Conservation (phyloP, 2,113 vertebrate species). For the Rhinoptilus africanus region DNA sequence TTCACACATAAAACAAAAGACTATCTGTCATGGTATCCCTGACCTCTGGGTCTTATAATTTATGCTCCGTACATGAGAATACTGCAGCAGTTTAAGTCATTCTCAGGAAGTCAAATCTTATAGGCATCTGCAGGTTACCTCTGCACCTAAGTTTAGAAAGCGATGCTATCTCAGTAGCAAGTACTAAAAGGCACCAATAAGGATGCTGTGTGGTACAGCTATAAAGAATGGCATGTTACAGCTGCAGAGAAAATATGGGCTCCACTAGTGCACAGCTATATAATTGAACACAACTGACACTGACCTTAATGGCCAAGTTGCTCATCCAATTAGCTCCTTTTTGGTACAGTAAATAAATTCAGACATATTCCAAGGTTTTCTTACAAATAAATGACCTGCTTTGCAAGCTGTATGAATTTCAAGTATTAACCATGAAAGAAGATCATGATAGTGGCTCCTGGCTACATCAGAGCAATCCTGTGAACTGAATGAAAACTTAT, state of each 20-base stretch:
- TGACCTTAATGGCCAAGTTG: not conserved
- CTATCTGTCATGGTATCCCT: not conserved
- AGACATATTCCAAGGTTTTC: not conserved
- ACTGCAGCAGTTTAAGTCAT: not conserved
- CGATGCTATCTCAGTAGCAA: not conserved
- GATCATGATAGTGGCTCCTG: not conserved
- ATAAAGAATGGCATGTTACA: not conserved
- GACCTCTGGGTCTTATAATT: not conserved
- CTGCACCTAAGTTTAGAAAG: not conserved
- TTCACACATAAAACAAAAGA: not conserved
- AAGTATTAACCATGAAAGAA: not conserved
- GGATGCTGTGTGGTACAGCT: not conserved
- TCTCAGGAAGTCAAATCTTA: not conserved
- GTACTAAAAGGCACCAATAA: not conserved
- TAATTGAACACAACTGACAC: not conserved
- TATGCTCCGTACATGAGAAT: not conserved
- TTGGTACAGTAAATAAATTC: not conserved
- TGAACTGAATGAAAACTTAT: not conserved
- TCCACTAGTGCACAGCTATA: not conserved
- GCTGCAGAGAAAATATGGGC: not conserved
- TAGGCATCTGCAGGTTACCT: not conserved
- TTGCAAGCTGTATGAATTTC: not conserved
- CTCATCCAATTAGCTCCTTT: not conserved
- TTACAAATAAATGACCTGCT: not conserved
- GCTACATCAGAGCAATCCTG: not conserved